Conservation (phyloP, 2,797 vertebrate genomes). For the Anolis apletophallus region DNA sequence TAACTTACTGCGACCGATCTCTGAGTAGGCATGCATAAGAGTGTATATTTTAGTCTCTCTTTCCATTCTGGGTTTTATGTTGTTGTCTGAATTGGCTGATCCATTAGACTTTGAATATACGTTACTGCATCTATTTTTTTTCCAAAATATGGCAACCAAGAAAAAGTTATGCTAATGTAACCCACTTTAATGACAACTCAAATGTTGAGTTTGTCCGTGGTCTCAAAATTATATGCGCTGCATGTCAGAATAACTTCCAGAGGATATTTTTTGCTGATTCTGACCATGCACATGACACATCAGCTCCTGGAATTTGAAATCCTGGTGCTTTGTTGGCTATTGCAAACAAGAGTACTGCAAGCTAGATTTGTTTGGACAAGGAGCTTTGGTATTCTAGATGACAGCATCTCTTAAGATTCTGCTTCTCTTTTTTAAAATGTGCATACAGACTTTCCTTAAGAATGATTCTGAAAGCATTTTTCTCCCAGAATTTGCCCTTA, state of each 20-base stretch:
- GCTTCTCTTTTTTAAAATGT: not conserved
- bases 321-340: slow-evolving; percentile 11
- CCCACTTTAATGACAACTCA: slow-evolving; percentile 33
- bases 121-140: not conserved
- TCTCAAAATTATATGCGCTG: not conserved
- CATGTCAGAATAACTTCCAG: slow-evolving; percentile 10
- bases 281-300: accelerated
- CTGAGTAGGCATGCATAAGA: not conserved
- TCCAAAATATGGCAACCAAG: slow-evolving; percentile 18
- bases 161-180: slow-evolving; percentile 26
- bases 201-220: not conserved
- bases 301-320: not conserved
- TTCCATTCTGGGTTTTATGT: not conserved
- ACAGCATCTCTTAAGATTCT: not conserved
- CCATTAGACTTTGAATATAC: not conserved
- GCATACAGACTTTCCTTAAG: accelerated
- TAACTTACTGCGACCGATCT: not conserved
- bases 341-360: slow-evolving; percentile 26
- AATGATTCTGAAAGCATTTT: not conserved
- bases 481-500: not conserved
- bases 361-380: slow-evolving; percentile 32
- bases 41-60: not conserved
- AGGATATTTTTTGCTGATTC: not conserved
- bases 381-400: not conserved
- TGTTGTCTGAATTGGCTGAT: not conserved